These are phyloP conservation scores for Drosophila flavopinicola DNA, from an alignment of 2,888 invertebrate genomes.

Conservation along the genomic window DNA sequence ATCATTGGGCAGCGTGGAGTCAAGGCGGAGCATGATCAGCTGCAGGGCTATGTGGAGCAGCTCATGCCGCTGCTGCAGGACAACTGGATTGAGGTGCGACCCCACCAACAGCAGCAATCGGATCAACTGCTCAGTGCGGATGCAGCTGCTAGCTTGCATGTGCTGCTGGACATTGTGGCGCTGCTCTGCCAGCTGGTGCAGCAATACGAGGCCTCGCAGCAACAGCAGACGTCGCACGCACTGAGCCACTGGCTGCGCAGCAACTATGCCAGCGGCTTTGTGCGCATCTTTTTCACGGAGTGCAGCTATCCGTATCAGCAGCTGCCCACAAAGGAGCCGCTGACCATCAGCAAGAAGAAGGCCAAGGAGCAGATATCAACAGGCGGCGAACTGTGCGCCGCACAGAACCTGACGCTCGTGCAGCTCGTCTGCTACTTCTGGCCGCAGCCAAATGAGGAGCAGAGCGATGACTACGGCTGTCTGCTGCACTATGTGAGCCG, in stretches of 20 bases:
- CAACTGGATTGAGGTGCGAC: conserved; percentile 92
- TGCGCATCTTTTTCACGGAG: conserved; percentile 84
- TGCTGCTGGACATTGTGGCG: conserved; percentile 87
- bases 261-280: conserved; percentile 86
- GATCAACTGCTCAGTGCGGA: conserved; percentile 86
- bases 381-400: conserved; percentile 84
- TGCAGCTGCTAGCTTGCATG: conserved; percentile 87
- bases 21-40: conserved; percentile 36
- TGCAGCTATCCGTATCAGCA: conserved; percentile 82
- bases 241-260: conserved; percentile 85
- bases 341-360: conserved; percentile 20
- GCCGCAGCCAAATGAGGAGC: conserved; percentile 40
- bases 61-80: conserved; percentile 92
- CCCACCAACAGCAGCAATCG: conserved; percentile 77
- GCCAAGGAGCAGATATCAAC: conserved; percentile 20
- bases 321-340: conserved; percentile 6
- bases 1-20: conserved; percentile 31
- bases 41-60: conserved; percentile 88
- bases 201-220: conserved; percentile 68
- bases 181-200: conserved; percentile 86
- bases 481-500: conserved; percentile 48
- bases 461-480: conserved; percentile 32
- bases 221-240: conserved; percentile 78
- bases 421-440: conserved; percentile 85
- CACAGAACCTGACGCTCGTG: conserved; percentile 86